Conservation (phyloP, 2,113 vertebrate genomes). For the Clarias magur region DNA sequence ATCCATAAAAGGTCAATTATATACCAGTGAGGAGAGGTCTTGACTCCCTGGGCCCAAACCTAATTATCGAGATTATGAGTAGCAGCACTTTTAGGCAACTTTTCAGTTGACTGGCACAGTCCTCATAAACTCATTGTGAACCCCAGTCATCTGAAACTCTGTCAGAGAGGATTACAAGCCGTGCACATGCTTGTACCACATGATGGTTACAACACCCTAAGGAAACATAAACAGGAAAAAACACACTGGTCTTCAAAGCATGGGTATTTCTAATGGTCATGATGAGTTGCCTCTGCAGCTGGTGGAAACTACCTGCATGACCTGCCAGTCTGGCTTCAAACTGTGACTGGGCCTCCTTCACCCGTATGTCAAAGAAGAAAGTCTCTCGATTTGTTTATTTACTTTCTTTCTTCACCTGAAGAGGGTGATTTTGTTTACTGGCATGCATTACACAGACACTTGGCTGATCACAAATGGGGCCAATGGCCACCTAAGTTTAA, state of each 20-base stretch:
- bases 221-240: conserved; percentile 68
- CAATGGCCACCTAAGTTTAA: not conserved
- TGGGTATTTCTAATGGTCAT: conserved; percentile 61
- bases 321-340: conserved; percentile 58
- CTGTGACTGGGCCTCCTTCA: conserved; percentile 51
- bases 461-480: not conserved
- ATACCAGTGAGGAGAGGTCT: not conserved
- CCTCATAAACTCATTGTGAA: conserved; percentile 68
- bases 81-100: conserved; percentile 72
- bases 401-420: conserved; percentile 55
- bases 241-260: conserved; percentile 65
- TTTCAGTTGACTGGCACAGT: conserved; percentile 72
- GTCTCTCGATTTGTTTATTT: conserved; percentile 65
- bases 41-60: conserved; percentile 52
- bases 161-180: conserved; percentile 67
- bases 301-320: conserved; percentile 59
- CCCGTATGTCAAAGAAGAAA: conserved; percentile 64
- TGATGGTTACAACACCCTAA: conserved; percentile 69
- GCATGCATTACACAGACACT: conserved; percentile 42
- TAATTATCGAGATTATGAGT: conserved; percentile 63
- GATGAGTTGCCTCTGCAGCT: conserved; percentile 61
- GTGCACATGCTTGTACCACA: conserved; percentile 64
- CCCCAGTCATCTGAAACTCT: conserved; percentile 60
- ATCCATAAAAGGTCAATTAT: not conserved
- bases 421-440: conserved; percentile 60